Percentiles rank a stretch among this genome's conserved stretches.
Conservation (phyloP, 2,113 vertebrate genomes). For the Podocnemis expansa region DNA sequence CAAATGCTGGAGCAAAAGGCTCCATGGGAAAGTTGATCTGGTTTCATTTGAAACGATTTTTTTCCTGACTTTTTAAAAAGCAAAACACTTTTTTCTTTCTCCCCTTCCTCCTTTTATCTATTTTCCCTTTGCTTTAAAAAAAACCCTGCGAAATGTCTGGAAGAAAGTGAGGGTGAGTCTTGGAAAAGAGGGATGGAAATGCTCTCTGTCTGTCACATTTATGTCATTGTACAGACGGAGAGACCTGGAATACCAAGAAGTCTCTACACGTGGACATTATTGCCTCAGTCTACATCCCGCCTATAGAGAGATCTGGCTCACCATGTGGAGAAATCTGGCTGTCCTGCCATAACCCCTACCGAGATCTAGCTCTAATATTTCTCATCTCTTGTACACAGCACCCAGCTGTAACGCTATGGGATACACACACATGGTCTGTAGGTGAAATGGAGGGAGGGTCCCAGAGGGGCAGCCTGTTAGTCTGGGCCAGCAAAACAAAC, state of each 20-base stretch:
- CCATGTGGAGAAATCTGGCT: no score
- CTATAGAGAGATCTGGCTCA: no score
- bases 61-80: background rate
- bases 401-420: background rate
- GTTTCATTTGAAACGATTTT: no score
- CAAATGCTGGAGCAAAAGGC: background rate
- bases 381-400: background rate
- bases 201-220: background rate
- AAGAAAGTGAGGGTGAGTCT: background rate
- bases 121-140: background rate
- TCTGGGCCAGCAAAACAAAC: no score
- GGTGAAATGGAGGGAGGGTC: background rate
- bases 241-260: background rate
- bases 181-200: background rate
- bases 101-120: no score
- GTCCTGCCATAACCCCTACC: background rate
- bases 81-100: background rate
- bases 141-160: background rate
- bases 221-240: background rate
- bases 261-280: background rate
- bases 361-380: background rate
- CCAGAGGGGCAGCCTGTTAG: no score
- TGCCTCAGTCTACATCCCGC: no score
- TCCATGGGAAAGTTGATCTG: background rate
- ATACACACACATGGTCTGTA: background rate